These are phyloP conservation scores for Phaenicophaeus curvirostris DNA, from an alignment of 2,797 vertebrate genomes.

Conservation along the genomic window DNA sequence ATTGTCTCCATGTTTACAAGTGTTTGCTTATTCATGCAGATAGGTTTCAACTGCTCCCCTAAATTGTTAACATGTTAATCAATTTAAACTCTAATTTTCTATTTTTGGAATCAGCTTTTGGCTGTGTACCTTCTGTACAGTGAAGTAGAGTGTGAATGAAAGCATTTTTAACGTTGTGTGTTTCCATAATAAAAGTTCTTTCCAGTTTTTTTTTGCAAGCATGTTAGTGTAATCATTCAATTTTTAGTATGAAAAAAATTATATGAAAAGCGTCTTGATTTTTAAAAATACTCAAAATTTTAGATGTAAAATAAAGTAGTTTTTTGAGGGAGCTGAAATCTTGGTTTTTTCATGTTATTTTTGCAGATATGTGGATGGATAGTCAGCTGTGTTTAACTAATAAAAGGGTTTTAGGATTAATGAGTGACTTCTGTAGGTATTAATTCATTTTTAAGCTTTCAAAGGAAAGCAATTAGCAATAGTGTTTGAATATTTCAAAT, in stretches of 20 bases:
- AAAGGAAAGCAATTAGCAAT: background rate
- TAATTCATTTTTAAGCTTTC: background rate
- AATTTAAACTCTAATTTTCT: background rate
- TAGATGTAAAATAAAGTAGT: background rate
- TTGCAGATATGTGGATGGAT: background rate
- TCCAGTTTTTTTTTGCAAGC: background rate
- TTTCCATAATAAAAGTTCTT: background rate
- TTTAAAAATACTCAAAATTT: background rate
- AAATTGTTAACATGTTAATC: background rate
- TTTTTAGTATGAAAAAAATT: background rate
- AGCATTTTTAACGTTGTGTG: background rate
- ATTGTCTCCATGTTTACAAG: background rate
- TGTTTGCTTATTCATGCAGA: background rate
- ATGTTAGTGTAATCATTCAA: background rate
- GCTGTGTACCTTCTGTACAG: background rate
- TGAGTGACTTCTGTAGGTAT: background rate
- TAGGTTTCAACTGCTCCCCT: background rate
- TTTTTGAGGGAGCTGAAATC: background rate
- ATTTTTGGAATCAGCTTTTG: background rate
- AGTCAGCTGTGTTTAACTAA: background rate
- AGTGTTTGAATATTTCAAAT: background rate
- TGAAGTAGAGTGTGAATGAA: background rate
- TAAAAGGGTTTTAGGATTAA: background rate
- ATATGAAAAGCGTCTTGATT: background rate
- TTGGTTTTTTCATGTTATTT: background rate